phyloP scores from a whole-genome alignment of 2,113 vertebrate species.

The Microtus ochrogaster region DNA sequence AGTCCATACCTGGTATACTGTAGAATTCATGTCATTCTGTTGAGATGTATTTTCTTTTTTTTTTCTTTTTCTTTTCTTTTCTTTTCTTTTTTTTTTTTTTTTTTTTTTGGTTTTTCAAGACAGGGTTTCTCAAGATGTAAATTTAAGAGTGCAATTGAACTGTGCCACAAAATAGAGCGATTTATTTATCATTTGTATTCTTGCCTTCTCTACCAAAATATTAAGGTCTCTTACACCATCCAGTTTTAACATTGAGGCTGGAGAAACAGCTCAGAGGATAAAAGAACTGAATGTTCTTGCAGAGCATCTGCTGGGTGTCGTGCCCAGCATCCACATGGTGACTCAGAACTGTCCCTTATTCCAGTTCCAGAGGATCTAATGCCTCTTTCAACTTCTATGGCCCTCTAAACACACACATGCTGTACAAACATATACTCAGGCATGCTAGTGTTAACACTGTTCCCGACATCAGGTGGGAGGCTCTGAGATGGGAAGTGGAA shows the following conservation, averaged over 20 bases:
- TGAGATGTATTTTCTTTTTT: not conserved
- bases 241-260: not conserved
- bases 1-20: not conserved
- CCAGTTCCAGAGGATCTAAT: not conserved
- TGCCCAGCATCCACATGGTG: not conserved
- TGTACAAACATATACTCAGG: too few relatives aligned
- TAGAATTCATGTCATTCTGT: not conserved
- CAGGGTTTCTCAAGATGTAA: not conserved
- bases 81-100: too few relatives aligned
- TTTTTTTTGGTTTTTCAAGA: too few relatives aligned
- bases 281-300: not conserved
- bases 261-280: not conserved
- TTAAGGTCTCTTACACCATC: not conserved
- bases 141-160: not conserved
- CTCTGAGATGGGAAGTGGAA: not conserved
- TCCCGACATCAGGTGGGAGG: not conserved
- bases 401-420: not conserved
- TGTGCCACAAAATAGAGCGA: not conserved
- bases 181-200: not conserved
- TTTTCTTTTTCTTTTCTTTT: too few relatives aligned
- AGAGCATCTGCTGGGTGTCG: not conserved
- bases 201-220: not conserved
- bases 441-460: not conserved
- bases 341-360: not conserved
- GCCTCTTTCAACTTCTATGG: not conserved